phyloP scores from a whole-genome alignment of 2,797 vertebrate species.

The Syndactyla subalaris region DNA sequence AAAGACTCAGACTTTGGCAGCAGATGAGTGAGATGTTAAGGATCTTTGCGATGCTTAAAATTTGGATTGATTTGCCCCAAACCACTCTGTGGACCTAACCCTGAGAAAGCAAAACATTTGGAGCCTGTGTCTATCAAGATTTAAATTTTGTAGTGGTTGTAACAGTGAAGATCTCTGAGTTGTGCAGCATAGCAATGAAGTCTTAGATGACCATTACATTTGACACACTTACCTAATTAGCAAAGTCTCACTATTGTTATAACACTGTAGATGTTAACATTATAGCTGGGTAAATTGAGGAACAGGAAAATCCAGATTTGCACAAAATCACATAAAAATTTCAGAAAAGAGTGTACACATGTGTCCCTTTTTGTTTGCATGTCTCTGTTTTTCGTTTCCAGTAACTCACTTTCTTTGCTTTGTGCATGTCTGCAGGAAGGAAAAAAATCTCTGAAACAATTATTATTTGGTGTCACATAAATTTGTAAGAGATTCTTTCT shows the following conservation, averaged over 20 bases:
- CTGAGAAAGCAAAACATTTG: neutral
- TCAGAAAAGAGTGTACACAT: neutral
- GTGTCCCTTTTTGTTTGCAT: neutral
- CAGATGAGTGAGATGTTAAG: neutral
- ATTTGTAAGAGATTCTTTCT: neutral
- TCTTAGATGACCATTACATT: neutral
- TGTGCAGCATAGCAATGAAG: neutral
- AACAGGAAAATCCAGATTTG: neutral
- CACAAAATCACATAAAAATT: neutral
- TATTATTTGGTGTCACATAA: neutral
- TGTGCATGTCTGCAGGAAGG: neutral
- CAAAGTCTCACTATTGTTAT: neutral
- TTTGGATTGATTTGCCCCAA: neutral
- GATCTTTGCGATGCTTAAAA: neutral
- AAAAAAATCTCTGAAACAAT: neutral
- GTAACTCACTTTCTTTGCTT: neutral
- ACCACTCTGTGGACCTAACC: neutral
- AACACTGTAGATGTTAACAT: neutral
- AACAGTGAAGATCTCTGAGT: neutral
- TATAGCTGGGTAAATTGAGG: neutral
- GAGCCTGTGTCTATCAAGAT: neutral
- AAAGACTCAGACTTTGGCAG: constrained; percentile 8
- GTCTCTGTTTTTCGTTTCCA: neutral
- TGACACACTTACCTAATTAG: neutral
- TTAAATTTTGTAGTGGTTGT: neutral